Evolutionary conservation across 2,888 invertebrate species (phyloP).

Genomic region (Amphimallon solstitiale): DNA sequence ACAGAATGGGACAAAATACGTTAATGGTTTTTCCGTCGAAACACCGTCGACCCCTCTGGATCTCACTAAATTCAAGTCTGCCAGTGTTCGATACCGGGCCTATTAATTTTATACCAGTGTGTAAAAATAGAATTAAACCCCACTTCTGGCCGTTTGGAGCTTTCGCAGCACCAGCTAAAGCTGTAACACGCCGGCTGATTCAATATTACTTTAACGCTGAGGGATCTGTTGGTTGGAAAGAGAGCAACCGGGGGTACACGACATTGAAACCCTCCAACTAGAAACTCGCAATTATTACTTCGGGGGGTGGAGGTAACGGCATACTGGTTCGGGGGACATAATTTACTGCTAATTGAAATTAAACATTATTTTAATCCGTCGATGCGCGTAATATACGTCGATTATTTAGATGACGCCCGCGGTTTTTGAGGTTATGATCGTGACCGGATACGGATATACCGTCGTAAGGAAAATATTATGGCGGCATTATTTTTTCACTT

Average conservation of each 20-base stretch:
- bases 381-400: conserved; percentile 20
- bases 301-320: conserved; percentile 26
- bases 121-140: conserved; percentile 51
- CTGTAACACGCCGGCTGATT: conserved; percentile 7
- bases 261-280: conserved; percentile 30
- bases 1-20: conserved; percentile 15
- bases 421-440: not conserved
- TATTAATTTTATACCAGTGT: conserved; percentile 52
- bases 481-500: no score
- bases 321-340: conserved; percentile 27
- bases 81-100: conserved; percentile 51
- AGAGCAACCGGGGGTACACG: conserved; percentile 1
- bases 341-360: conserved; percentile 43
- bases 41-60: conserved; percentile 46
- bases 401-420: conserved; percentile 17
- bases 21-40: conserved; percentile 41
- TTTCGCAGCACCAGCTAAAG: conserved; percentile 38
- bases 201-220: conserved; percentile 15
- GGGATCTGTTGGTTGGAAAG: conserved; percentile 11
- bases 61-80: conserved; percentile 52
- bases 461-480: no score
- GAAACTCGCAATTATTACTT: conserved; percentile 39
- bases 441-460: no score
- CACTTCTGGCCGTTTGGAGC: conserved; percentile 1
- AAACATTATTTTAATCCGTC: conserved; percentile 37